A percentile compares a stretch with the other conserved stretches of the same genome.
phyloP scores from a whole-genome alignment of 2,113 vertebrate species.

The Mixornis gularis region DNA sequence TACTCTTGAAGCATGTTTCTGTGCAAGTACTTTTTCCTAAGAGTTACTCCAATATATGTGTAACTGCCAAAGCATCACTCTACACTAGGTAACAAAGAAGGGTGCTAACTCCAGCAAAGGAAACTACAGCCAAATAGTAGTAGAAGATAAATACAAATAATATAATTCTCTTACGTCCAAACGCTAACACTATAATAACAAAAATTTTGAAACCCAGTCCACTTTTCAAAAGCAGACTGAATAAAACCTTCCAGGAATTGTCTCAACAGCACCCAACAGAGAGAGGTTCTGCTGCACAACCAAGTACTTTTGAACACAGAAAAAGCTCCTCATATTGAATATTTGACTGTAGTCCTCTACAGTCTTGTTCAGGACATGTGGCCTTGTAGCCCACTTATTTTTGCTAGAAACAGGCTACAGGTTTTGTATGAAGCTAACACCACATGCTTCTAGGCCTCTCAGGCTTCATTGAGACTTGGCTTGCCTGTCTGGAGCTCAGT shows the following conservation, averaged over 20 bases:
- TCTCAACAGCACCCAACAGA: not conserved
- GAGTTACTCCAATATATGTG: not conserved
- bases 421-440: not conserved
- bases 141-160: not conserved
- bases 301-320: not conserved
- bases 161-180: not conserved
- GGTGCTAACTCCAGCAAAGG: not conserved
- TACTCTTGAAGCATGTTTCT: not conserved
- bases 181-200: rapidly evolving
- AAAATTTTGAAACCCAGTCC: not conserved
- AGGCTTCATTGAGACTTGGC: rapidly evolving
- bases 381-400: not conserved
- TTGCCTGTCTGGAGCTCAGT: not conserved
- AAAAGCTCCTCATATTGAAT: not conserved
- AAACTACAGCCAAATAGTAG: not conserved
- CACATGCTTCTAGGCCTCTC: not conserved
- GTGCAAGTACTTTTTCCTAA: not conserved
- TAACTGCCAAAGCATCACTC: not conserved
- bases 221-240: not conserved
- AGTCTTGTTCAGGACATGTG: not conserved
- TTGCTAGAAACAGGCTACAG: not conserved
- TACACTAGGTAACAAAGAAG: not conserved
- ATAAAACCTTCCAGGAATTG: not conserved
- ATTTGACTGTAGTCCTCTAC: not conserved
- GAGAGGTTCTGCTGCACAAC: not conserved